Evolutionary conservation across 1,140 invertebrate genomes (phyloP), one percentile per base, ranked within the genome.

Genomic region (Pachypeltis micranthus): DNA sequence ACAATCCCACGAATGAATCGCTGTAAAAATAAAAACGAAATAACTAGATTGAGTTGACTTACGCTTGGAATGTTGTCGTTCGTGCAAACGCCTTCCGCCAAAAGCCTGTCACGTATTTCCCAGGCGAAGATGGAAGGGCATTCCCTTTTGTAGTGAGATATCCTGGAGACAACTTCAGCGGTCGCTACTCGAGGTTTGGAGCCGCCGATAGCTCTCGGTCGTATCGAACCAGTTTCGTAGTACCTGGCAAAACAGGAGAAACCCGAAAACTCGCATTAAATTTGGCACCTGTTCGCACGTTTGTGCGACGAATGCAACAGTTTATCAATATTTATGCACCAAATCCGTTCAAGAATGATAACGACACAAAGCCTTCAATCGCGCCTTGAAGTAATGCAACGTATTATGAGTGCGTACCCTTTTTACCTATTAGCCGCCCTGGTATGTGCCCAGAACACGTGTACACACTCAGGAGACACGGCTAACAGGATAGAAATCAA

Each of bases 1-100:
- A n/a, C n/a, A n/a, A n/a, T n/a, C n/a, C n/a, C n/a, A n/a, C n/a
- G n/a, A n/a, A n/a, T n/a, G n/a, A n/a, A n/a, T n/a, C n/a, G n/a
- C n/a, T n/a, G n/a, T n/a, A n/a, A n/a, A n/a, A n/a, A n/a, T n/a
- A n/a, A n/a, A n/a, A n/a, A n/a, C n/a, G n/a, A n/a, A n/a, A n/a
- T n/a, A n/a, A n/a, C n/a, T n/a, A n/a, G n/a, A 26, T 1, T 57
- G 29, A 19, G 2, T 26, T 25, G 76, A 93, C 96, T 97, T 80
- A 99, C 97, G 75, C 94, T 98, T 63, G 97, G 97, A 70, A 99
- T 98, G 78, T 97, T 99, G 77, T 99, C 97, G 76, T 95, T 95
- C 75, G 91, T 96, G 81, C 97, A 99, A 62, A 97, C 89, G 65
- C 89, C 91, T 75, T 99, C 97, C 57, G 91, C 89, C 23, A 99